Evolutionary conservation across 2,113 vertebrate species (phyloP).

Genomic region (Setophaga petechia): DNA sequence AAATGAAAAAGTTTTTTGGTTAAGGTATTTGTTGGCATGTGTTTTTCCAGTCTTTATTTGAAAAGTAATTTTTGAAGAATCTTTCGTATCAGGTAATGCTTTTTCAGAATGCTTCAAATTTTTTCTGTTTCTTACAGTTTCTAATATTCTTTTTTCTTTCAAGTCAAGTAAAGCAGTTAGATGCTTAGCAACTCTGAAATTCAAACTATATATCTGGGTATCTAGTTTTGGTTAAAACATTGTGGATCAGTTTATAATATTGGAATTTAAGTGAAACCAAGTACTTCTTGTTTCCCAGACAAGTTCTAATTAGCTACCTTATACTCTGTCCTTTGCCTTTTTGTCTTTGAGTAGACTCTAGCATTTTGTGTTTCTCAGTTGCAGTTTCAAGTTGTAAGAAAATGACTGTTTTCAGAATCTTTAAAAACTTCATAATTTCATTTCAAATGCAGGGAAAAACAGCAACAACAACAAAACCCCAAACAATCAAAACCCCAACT

Average conservation of each 20-base stretch:
- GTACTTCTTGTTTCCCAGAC: neutral
- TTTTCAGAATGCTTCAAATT: neutral
- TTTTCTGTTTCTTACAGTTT: neutral
- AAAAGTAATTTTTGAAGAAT: neutral
- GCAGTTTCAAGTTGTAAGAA: neutral
- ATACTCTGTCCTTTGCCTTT: neutral
- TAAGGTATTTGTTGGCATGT: neutral
- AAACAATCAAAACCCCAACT: neutral
- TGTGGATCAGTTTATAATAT: neutral
- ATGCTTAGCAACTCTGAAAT: neutral
- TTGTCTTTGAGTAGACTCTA: neutral
- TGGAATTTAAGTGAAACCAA: neutral
- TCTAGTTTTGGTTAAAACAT: neutral
- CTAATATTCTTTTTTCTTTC: neutral
- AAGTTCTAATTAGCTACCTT: neutral
- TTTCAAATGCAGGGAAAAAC: neutral
- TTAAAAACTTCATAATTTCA: neutral
- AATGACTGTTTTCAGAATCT: neutral
- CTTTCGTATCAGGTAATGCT: neutral
- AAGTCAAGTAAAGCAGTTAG: neutral
- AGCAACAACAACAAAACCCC: neutral
- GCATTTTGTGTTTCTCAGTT: neutral
- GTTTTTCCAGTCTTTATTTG: neutral
- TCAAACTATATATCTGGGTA: neutral
- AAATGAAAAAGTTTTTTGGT: neutral